Evolutionary conservation across 2,113 vertebrate species (phyloP), one percentile per base, ranked within the genome.

Genomic region (Suricata suricatta): DNA sequence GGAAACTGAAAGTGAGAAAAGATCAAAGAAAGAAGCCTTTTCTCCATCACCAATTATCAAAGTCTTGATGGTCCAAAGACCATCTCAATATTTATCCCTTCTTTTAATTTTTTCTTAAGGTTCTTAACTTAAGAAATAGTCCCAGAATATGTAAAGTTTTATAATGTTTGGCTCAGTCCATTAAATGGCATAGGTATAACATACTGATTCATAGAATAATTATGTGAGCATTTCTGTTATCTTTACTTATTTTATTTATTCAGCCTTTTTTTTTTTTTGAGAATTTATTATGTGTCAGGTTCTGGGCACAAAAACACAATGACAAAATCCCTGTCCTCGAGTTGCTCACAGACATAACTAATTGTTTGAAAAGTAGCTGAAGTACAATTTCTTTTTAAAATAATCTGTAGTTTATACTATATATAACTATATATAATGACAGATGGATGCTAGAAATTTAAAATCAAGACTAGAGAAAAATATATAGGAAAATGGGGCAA

Each of bases 381-480:
- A 76, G 41, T 63, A 1, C 33, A 47, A 90, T 57, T 17, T 52
- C 77, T 54, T 50, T 27, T 35, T 80, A 35, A 89, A 87, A 63
- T 16, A 68, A 66, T 47, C 3, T 12, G 27, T 27, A 68, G 50
- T 35, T 10, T 47, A 47, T 47, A 47, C 44, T 47, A 47, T 64
- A 87, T 14, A 52, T 69, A 35, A 89, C 31, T 69, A 60, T 17
- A 29, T 35, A 68, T 80, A 90, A 64, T 71, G 27, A 69, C 71
- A 68, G 3, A 86, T 12, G n/a, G 11, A 64, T 2, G 5, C 81
- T 23, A 71, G 3, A 86, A 72, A 54, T 71, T 76, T 89, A 52
- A 97, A 77, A 44, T 85, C 25, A 60, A 19, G 17, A 38, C n/a
- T 38, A 85, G 38, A 89, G 27, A 95, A 97, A 95, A 74, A 69